These are phyloP conservation scores for Nannospalax galili DNA, from an alignment of 2,113 vertebrate species.

Conservation along the genomic window DNA sequence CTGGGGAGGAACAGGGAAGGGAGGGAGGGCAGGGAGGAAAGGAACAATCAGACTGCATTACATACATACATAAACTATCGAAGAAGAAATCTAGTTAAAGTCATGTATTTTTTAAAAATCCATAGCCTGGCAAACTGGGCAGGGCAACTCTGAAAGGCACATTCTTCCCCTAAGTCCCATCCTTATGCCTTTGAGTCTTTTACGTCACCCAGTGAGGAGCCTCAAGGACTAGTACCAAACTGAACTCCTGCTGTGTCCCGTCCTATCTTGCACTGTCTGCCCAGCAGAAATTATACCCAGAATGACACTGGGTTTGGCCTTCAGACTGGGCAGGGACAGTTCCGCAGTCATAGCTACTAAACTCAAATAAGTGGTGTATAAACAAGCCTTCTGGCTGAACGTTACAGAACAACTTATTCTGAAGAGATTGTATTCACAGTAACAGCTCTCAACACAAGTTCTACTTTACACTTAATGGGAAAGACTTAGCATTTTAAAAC, in stretches of 20 bases:
- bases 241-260: neutral
- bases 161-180: conserved; percentile 31
- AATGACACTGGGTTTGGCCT: conserved; percentile 26
- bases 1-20: neutral
- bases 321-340: neutral
- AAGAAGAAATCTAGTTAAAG: neutral
- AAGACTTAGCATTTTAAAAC: conserved; percentile 22
- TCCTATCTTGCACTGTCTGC: too few species aligned
- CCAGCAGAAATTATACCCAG: neutral
- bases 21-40: too few species aligned
- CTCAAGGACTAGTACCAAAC: neutral
- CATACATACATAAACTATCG: neutral
- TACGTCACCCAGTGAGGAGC: neutral
- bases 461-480: conserved; percentile 36
- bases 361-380: conserved; percentile 64
- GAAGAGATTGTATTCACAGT: conserved; percentile 34
- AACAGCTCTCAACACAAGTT: conserved; percentile 59
- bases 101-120: neutral
- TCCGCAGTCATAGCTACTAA: conserved; percentile 41
- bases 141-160: neutral
- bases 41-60: neutral
- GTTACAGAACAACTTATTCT: conserved; percentile 40
- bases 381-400: conserved; percentile 21
- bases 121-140: neutral
- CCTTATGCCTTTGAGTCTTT: conserved; percentile 20